Percentiles rank a stretch among this genome's conserved stretches.
These are phyloP conservation scores for Calameuta pallipes DNA, from an alignment of 2,888 invertebrate genomes.

Conservation along the genomic window DNA sequence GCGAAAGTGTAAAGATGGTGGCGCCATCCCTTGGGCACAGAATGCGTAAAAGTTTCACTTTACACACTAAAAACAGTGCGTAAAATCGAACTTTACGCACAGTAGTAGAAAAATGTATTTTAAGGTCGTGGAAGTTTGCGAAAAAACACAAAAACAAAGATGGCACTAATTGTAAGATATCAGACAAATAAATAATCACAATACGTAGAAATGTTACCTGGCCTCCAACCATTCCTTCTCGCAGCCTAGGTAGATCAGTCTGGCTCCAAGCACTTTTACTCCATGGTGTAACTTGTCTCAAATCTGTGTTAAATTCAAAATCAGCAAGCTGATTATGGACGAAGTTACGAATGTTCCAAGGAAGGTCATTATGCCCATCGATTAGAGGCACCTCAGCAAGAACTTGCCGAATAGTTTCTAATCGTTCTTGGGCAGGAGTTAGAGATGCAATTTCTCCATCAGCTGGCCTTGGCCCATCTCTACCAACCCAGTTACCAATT, in stretches of 20 bases:
- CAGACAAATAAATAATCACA: too few species aligned
- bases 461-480: constrained; percentile 52
- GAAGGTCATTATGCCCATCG: constrained; percentile 82
- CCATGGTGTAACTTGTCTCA: constrained; percentile 80
- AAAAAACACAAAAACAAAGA: too few species aligned
- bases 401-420: constrained; percentile 74
- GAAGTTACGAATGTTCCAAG: constrained; percentile 91
- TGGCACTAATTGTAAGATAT: too few species aligned
- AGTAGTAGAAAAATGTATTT: too few species aligned
- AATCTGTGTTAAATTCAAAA: constrained; percentile 75
- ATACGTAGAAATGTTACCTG: constrained; percentile 67
- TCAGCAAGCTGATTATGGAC: constrained; percentile 81
- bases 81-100: too few species aligned
- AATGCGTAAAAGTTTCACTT: too few species aligned
- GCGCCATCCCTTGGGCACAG: too few species aligned
- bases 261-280: constrained; percentile 82
- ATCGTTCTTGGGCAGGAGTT: constrained; percentile 70
- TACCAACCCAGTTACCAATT: constrained; percentile 55
- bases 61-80: too few species aligned
- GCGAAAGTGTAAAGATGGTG: too few species aligned
- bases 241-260: constrained; percentile 79
- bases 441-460: constrained; percentile 64
- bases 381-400: constrained; percentile 76
- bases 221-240: constrained; percentile 81
- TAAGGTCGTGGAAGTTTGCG: too few species aligned